Percentiles rank a stretch among this genome's conserved stretches.
These are phyloP conservation scores for Ochropleura leucogaster DNA, from an alignment of 2,888 invertebrate genomes.

Conservation along the genomic window DNA sequence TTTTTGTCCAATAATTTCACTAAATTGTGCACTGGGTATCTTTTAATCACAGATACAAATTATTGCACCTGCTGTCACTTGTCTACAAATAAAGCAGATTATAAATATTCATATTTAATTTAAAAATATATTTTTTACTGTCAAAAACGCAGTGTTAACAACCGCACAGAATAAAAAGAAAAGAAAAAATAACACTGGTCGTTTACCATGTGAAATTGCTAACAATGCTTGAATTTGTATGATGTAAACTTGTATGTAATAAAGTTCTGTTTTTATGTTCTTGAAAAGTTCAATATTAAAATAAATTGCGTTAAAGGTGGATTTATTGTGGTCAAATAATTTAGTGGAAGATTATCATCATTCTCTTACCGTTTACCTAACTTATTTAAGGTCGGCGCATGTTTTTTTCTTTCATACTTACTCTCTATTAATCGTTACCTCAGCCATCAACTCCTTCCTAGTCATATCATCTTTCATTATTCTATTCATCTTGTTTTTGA, in stretches of 20 bases:
- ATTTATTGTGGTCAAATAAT: neutral
- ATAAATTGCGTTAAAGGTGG: neutral
- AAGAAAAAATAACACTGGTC: neutral
- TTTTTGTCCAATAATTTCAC: neutral
- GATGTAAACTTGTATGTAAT: neutral
- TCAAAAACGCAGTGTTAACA: constrained; percentile 3
- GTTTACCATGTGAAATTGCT: constrained; percentile 32
- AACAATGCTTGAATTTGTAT: constrained; percentile 35
- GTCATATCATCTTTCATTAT: too few species aligned
- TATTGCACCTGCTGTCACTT: neutral
- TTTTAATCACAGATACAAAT: neutral
- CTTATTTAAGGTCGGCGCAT: too few species aligned
- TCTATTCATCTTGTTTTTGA: too few species aligned
- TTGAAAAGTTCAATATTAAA: neutral
- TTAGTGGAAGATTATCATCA: too few species aligned
- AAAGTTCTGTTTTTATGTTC: constrained; percentile 6
- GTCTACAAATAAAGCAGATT: constrained; percentile 20
- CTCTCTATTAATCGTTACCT: too few species aligned
- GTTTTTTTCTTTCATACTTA: too few species aligned
- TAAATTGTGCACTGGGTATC: neutral
- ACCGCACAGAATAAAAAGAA: neutral
- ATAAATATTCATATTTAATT: neutral
- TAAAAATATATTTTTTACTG: neutral
- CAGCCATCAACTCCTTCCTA: too few species aligned
- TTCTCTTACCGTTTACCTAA: too few species aligned